Conservation (phyloP, 2,797 vertebrate species). For the Danionella dracula region DNA sequence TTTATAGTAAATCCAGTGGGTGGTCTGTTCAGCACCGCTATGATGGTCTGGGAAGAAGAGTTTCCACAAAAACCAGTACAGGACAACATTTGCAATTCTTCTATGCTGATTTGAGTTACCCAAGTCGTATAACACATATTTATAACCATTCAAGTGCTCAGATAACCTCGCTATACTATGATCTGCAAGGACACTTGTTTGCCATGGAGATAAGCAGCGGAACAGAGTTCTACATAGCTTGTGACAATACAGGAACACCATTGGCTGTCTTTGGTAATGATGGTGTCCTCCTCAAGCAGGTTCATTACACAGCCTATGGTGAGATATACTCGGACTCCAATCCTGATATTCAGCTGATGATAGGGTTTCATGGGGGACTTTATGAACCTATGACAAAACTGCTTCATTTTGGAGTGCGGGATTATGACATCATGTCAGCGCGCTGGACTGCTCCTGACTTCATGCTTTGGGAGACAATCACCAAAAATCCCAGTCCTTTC, state of each 20-base stretch:
- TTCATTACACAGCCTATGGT: slow-evolving; percentile 96
- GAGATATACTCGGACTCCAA: slow-evolving; percentile 98
- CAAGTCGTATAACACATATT: slow-evolving; percentile 90
- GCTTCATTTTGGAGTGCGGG: slow-evolving; percentile 91
- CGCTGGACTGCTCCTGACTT: slow-evolving; percentile 95
- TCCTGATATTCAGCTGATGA: slow-evolving; percentile 90
- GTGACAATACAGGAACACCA: slow-evolving; percentile 92
- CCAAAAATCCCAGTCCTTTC: slow-evolving; percentile 88
- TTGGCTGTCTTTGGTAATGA: slow-evolving; percentile 95
- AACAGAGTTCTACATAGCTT: slow-evolving; percentile 96
- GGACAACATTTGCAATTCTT: slow-evolving; percentile 97
- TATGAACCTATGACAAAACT: slow-evolving; percentile 94
- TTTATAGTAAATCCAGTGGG: slow-evolving; percentile 93
- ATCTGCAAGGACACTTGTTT: slow-evolving; percentile 95
- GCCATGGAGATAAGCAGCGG: slow-evolving; percentile 98
- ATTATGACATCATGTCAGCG: slow-evolving; percentile 95
- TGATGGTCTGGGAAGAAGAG: slow-evolving; percentile 88
- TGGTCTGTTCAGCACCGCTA: slow-evolving; percentile 96
- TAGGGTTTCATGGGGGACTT: slow-evolving; percentile 95
- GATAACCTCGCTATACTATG: slow-evolving; percentile 96
- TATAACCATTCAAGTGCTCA: slow-evolving; percentile 98
- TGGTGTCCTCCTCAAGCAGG: slow-evolving; percentile 91
- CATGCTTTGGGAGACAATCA: slow-evolving; percentile 84
- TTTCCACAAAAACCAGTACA: slow-evolving; percentile 87
- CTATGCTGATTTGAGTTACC: slow-evolving; percentile 92